Percentiles rank a stretch among this genome's conserved stretches.
Conservation (phyloP, 1,140 invertebrate species). For the Campoletis sonorensis region DNA sequence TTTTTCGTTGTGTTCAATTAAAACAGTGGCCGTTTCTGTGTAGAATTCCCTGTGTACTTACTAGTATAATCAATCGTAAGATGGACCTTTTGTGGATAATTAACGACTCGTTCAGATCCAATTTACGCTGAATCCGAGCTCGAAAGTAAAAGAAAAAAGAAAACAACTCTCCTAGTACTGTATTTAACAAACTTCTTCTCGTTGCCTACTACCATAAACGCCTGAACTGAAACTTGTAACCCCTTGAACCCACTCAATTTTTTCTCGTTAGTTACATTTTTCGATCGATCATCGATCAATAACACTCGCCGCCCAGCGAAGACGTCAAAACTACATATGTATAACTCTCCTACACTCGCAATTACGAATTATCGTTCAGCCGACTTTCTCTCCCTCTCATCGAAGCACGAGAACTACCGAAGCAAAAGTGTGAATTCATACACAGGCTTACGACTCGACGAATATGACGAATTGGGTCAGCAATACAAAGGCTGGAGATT, state of each 20-base stretch:
- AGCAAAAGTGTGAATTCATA: background rate
- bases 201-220: background rate
- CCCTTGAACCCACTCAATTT: background rate
- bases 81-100: background rate
- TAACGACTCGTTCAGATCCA: slow-evolving; percentile 13
- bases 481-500: background rate
- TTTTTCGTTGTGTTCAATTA: too few relatives aligned
- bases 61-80: slow-evolving; percentile 1
- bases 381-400: background rate
- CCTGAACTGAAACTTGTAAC: background rate
- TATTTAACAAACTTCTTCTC: background rate
- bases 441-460: background rate
- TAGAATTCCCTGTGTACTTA: too few relatives aligned
- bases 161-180: background rate
- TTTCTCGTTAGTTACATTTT: background rate
- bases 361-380: too few relatives aligned
- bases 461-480: slow-evolving; percentile 13
- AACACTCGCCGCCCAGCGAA: background rate
- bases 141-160: background rate
- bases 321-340: background rate
- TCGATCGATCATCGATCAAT: slow-evolving; percentile 7
- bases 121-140: background rate
- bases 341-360: background rate
- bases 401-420: background rate
- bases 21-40: too few relatives aligned